Percentiles rank a stretch among this genome's conserved stretches.
Conservation (phyloP, 1,140 invertebrate species). For the Hyphantria cunea region DNA sequence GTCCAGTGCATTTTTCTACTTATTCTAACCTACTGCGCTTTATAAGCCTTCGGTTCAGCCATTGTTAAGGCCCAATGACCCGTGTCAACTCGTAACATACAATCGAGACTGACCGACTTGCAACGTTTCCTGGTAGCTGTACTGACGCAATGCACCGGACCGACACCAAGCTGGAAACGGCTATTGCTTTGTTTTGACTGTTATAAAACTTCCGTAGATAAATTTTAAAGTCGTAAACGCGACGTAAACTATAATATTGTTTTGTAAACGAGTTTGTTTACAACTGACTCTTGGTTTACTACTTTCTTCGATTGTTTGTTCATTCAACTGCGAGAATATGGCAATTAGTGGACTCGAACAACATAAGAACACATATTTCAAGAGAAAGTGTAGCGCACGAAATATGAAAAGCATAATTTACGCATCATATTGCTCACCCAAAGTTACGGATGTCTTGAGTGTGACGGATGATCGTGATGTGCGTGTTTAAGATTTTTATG, state of each 20-base stretch:
- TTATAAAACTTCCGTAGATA: slow-evolving; percentile 4
- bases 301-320: neutral
- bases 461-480: too few species aligned
- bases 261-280: slow-evolving; percentile 3
- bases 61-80: slow-evolving; percentile 50
- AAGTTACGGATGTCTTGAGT: too few species aligned
- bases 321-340: neutral
- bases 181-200: neutral
- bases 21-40: slow-evolving; percentile 5
- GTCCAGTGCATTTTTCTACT: slow-evolving; percentile 7
- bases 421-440: too few species aligned
- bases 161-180: neutral
- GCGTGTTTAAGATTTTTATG: too few species aligned
- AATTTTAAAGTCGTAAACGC: neutral
- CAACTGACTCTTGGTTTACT: neutral
- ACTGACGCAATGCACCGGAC: slow-evolving; percentile 29
- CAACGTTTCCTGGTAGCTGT: slow-evolving; percentile 29
- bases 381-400: too few species aligned
- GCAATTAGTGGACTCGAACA: too few species aligned
- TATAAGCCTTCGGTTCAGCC: slow-evolving; percentile 30
- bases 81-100: slow-evolving; percentile 35
- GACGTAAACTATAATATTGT: slow-evolving; percentile 1
- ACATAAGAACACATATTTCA: too few species aligned
- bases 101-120: slow-evolving; percentile 37
- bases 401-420: too few species aligned